Percentiles rank a stretch among this genome's conserved stretches.
These are phyloP conservation scores for Empidonax alnorum DNA, from an alignment of 2,113 vertebrate genomes.

Conservation along the genomic window DNA sequence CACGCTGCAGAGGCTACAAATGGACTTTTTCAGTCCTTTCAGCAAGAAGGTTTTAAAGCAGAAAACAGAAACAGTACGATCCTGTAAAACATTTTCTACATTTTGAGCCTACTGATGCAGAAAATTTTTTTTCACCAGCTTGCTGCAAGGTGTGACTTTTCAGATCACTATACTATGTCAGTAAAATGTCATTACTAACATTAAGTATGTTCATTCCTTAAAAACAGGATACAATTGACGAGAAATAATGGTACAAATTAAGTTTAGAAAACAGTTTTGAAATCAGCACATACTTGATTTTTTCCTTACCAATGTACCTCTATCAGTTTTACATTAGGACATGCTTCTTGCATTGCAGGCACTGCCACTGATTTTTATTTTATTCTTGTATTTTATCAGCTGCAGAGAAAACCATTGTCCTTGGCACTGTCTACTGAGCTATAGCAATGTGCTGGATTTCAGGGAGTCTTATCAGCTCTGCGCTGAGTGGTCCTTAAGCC, in stretches of 20 bases:
- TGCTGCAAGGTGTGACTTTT: not conserved
- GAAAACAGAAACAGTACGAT: not conserved
- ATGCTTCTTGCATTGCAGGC: not conserved
- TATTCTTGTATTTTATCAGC: not conserved
- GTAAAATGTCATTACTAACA: not conserved
- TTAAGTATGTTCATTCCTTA: not conserved
- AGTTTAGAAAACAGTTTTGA: not conserved
- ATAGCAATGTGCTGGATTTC: not conserved
- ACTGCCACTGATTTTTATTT: not conserved
- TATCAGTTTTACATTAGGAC: not conserved
- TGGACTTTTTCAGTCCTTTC: not conserved
- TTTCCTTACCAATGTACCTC: not conserved
- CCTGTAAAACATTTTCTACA: not conserved
- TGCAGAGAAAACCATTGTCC: not conserved
- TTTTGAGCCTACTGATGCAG: not conserved
- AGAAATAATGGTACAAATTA: not conserved
- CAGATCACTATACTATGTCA: not conserved
- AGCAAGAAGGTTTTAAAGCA: not conserved
- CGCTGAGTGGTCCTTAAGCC: not conserved
- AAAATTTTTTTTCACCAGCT: not conserved
- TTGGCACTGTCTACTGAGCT: not conserved
- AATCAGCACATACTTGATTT: not conserved
- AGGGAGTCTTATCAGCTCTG: not conserved
- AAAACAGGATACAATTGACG: not conserved
- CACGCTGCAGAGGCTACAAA: not conserved